Conservation (phyloP, 2,797 vertebrate species). For the Parauchenoglanis ngamensis region DNA sequence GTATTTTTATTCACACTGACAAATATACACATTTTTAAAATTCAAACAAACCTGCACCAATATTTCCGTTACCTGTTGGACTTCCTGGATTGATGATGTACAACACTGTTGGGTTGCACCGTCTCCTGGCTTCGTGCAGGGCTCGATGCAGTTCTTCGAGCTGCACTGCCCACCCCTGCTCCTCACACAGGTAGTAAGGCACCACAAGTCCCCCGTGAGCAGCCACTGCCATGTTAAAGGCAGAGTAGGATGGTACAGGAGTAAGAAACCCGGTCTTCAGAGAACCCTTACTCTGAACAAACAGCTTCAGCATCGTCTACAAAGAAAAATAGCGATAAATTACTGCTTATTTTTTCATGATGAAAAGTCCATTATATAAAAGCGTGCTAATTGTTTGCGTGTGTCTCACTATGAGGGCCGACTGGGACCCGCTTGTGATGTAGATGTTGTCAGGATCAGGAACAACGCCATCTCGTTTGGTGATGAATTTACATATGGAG, state of each 20-base stretch:
- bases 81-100: constrained; percentile 80
- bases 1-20: neutral
- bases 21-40: neutral
- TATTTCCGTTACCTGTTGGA: constrained; percentile 68
- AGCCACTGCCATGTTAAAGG: constrained; percentile 37
- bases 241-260: constrained; percentile 63
- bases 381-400: neutral
- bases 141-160: constrained; percentile 68
- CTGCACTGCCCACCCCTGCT: constrained; percentile 72
- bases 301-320: constrained; percentile 67
- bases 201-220: constrained; percentile 58
- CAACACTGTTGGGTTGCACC: constrained; percentile 70
- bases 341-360: neutral
- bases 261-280: constrained; percentile 68
- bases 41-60: neutral
- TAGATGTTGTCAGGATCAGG: constrained; percentile 69
- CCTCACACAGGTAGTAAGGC: constrained; percentile 74
- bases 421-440: constrained; percentile 68
- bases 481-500: constrained; percentile 68
- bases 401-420: constrained; percentile 65
- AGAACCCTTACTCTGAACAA: constrained; percentile 60
- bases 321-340: neutral
- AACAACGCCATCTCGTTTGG: constrained; percentile 67
- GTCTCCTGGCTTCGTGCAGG: constrained; percentile 58
- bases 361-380: neutral